phyloP scores from a whole-genome alignment of 2,888 invertebrate species.

The Rhingia rostrata region DNA sequence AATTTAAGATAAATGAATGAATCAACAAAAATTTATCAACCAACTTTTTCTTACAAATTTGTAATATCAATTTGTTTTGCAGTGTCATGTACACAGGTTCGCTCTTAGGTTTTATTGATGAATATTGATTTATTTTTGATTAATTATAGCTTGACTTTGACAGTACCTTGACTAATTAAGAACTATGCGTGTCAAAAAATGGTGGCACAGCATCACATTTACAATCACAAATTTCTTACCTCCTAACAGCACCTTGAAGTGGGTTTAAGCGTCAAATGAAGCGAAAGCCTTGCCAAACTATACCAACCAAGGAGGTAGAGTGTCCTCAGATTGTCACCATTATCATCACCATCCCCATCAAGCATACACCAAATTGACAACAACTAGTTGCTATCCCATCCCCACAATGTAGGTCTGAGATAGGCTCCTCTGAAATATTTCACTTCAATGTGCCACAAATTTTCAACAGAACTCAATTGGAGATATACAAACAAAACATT shows the following conservation, averaged over 20 bases:
- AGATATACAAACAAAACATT: constrained; percentile 32
- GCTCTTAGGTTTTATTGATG: background rate
- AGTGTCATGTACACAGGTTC: background rate
- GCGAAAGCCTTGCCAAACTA: background rate
- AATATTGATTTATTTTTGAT: constrained; percentile 2
- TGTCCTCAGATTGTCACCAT: background rate
- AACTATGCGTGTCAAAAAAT: background rate
- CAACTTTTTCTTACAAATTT: background rate
- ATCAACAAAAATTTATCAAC: background rate
- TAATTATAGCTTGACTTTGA: background rate
- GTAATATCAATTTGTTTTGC: background rate
- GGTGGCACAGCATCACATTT: background rate
- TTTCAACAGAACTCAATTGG: constrained; percentile 42
- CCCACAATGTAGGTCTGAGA: background rate
- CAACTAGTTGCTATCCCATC: background rate
- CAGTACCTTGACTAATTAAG: background rate
- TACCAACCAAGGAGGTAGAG: constrained; percentile 5
- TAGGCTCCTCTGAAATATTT: constrained; percentile 19
- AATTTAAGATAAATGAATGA: too few relatives aligned
- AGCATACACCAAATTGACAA: background rate
- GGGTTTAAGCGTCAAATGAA: background rate
- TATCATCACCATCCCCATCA: background rate
- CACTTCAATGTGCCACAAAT: constrained; percentile 28
- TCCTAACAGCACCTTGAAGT: background rate
- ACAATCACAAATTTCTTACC: background rate